Evolutionary conservation across 2,113 vertebrate genomes (phyloP).

Genomic region (Atractosteus spatula): DNA sequence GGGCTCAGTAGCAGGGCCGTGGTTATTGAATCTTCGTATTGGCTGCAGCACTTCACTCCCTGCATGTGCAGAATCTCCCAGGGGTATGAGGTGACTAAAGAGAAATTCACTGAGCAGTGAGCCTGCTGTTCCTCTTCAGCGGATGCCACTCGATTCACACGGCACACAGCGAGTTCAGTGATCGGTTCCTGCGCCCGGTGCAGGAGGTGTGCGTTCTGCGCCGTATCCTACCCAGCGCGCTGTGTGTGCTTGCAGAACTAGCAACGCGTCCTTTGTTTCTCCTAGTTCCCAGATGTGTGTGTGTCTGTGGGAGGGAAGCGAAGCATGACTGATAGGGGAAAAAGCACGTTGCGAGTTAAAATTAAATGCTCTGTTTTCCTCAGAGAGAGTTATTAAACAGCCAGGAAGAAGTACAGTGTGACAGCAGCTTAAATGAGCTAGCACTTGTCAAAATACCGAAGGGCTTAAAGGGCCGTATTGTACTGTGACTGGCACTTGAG

Average conservation of each 20-base stretch:
- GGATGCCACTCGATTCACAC: no score
- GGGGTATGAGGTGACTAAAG: no score
- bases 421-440: conserved; percentile 39
- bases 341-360: conserved; percentile 49
- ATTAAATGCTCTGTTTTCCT: conserved; percentile 52
- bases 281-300: not conserved
- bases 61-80: not conserved
- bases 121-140: no score
- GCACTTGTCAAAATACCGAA: conserved; percentile 40
- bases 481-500: conserved; percentile 26
- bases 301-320: conserved; percentile 12
- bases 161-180: no score
- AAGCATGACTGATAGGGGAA: conserved; percentile 44
- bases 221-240: no score
- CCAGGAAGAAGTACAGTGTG: conserved; percentile 13
- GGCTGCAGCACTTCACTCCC: not conserved
- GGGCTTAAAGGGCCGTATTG: conserved; percentile 29
- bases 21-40: not conserved
- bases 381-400: conserved; percentile 20
- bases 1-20: not conserved
- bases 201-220: no score
- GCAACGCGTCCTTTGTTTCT: no score
- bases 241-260: no score
- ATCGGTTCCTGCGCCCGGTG: no score
- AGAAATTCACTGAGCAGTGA: no score